phyloP scores from a whole-genome alignment of 64 coral and sea anemone species.

The Montipora sp. region DNA sequence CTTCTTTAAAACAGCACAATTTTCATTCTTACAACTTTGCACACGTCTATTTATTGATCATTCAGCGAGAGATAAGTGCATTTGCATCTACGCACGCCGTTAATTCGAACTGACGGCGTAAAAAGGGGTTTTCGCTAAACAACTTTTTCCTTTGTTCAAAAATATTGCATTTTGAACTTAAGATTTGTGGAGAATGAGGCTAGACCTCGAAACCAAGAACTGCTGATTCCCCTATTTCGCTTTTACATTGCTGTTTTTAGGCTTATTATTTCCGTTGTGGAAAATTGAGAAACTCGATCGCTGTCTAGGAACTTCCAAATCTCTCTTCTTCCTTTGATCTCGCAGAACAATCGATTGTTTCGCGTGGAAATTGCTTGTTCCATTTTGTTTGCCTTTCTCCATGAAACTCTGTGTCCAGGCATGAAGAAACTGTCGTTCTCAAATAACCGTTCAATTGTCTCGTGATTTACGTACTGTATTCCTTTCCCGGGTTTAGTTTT shows the following conservation, averaged over 20 bases:
- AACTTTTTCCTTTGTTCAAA: background rate
- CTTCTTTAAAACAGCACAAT: background rate
- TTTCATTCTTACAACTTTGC: background rate
- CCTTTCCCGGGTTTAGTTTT: background rate
- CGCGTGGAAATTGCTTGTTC: background rate
- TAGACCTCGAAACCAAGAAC: background rate
- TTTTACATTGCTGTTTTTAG: background rate
- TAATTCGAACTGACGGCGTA: background rate
- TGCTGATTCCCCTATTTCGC: constrained; percentile 36
- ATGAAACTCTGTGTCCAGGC: constrained; percentile 19
- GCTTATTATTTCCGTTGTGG: constrained; percentile 32
- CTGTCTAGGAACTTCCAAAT: constrained; percentile 16
- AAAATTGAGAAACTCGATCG: background rate
- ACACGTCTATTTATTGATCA: constrained; percentile 32
- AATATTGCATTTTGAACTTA: background rate
- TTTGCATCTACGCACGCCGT: constrained; percentile 52
- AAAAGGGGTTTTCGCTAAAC: background rate
- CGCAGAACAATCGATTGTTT: background rate
- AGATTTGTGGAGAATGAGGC: background rate
- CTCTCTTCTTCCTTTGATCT: background rate
- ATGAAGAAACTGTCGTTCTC: constrained; percentile 13
- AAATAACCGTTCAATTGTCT: constrained; percentile 40
- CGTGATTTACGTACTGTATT: constrained; percentile 13
- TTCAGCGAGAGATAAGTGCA: background rate
- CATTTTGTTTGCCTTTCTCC: background rate